Conservation (phyloP, 2,888 invertebrate species). For the Chymomyza procnemis region DNA sequence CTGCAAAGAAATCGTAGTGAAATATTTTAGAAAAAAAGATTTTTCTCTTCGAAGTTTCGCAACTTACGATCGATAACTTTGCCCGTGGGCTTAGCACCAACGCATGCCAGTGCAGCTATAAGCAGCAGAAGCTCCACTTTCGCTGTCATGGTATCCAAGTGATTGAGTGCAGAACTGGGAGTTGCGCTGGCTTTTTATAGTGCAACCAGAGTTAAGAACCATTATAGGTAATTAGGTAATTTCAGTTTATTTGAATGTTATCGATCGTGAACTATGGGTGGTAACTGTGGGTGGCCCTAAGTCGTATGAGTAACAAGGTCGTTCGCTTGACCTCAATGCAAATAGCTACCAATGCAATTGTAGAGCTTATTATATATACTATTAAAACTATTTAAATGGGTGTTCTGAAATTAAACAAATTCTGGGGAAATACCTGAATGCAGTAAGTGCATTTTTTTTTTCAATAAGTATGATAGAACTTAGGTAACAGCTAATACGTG, state of each 20-base stretch:
- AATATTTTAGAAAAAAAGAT: background rate
- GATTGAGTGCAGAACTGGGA: background rate
- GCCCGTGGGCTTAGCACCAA: constrained; percentile 20
- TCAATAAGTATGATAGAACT: too few relatives aligned
- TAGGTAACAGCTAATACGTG: too few relatives aligned
- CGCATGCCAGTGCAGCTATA: constrained; percentile 9
- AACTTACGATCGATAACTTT: constrained; percentile 54
- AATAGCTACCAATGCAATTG: background rate
- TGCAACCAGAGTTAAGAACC: background rate
- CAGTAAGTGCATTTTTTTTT: background rate
- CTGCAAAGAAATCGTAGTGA: constrained; percentile 20
- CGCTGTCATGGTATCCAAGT: constrained; percentile 10
- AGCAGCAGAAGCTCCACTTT: constrained; percentile 33
- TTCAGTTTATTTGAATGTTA: constrained; percentile 54
- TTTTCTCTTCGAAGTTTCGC: background rate
- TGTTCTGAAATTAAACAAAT: background rate
- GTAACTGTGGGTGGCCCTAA: constrained; percentile 45
- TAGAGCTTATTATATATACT: background rate
- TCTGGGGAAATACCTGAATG: background rate
- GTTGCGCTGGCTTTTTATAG: constrained; percentile 17
- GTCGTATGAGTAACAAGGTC: constrained; percentile 50
- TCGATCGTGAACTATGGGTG: constrained; percentile 19
- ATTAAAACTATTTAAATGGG: background rate
- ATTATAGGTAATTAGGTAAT: background rate
- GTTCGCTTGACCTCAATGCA: background rate